These are phyloP conservation scores for Cinclus cinclus DNA, from an alignment of 2,113 vertebrate species.

Conservation along the genomic window DNA sequence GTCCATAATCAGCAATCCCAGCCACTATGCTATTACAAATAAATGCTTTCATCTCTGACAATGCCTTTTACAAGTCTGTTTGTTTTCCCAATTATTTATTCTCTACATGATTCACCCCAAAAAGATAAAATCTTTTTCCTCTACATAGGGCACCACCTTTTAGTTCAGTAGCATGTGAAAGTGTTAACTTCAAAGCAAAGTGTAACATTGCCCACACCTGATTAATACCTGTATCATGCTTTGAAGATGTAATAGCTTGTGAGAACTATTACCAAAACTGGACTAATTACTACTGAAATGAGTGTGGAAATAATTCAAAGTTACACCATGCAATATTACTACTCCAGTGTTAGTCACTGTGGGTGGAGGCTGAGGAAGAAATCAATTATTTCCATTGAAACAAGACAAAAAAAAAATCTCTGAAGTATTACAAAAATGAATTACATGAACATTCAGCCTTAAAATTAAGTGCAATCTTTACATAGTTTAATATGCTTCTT, in stretches of 20 bases:
- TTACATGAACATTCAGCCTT: background rate
- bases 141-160: background rate
- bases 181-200: conserved; percentile 9
- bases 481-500: background rate
- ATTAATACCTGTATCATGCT: background rate
- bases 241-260: background rate
- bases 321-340: background rate
- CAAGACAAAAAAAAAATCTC: background rate
- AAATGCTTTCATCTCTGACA: background rate
- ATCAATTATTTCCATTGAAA: background rate
- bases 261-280: background rate
- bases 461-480: background rate
- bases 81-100: background rate
- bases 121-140: background rate
- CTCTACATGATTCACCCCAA: background rate
- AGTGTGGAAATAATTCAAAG: background rate
- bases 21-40: background rate
- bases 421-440: background rate
- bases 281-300: background rate
- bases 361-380: background rate
- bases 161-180: background rate
- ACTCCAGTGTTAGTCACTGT: background rate
- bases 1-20: background rate
- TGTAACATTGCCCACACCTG: background rate
- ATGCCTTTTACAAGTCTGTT: background rate